Conservation (phyloP, 2,113 vertebrate genomes). For the Henicopernis longicauda region DNA sequence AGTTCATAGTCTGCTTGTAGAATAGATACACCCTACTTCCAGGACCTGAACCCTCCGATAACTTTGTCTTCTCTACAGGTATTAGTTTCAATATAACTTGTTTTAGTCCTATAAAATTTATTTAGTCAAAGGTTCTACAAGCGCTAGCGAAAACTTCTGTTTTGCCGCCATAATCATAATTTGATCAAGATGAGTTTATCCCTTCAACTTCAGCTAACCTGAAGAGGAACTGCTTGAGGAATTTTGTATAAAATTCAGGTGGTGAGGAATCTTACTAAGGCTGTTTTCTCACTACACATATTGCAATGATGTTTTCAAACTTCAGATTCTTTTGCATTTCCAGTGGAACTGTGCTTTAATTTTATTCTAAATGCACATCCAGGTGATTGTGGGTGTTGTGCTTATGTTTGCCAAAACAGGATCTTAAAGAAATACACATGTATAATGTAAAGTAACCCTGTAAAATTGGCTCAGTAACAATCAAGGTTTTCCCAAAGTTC, state of each 20-base stretch:
- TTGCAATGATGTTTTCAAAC: not conserved
- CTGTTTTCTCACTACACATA: not conserved
- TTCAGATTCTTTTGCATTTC: not conserved
- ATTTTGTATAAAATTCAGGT: not conserved
- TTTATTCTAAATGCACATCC: not conserved
- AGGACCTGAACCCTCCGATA: not conserved
- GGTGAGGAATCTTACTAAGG: not conserved
- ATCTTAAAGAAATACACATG: not conserved
- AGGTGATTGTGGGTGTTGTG: not conserved
- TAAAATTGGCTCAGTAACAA: not conserved
- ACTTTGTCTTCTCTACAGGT: not conserved
- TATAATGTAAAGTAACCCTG: not conserved
- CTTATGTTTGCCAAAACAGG: not conserved
- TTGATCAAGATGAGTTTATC: not conserved
- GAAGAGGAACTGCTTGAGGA: not conserved
- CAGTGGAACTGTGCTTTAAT: not conserved
- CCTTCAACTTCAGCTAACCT: not conserved
- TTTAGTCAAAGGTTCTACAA: not conserved
- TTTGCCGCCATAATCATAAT: not conserved
- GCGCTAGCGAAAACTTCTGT: not conserved
- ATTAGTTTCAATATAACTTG: not conserved
- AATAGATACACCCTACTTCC: not conserved
- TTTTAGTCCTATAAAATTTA: not conserved
- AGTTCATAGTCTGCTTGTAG: not conserved
- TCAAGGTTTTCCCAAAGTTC: not conserved